Evolutionary conservation across 2,113 vertebrate species (phyloP).

Genomic region (Cryptomyrus ogoouensis): DNA sequence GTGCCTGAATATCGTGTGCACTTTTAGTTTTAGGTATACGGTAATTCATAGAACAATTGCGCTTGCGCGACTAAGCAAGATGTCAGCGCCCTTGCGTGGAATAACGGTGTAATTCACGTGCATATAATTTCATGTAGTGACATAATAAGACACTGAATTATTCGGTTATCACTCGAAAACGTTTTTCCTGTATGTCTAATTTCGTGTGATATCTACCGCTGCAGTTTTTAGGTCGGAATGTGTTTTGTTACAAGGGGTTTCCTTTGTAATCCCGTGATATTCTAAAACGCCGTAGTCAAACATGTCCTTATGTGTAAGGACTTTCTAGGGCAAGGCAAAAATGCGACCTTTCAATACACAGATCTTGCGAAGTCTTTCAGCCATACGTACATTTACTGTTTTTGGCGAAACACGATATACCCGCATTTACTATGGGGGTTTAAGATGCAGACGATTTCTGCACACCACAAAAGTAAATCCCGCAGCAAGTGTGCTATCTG

Average conservation of each 20-base stretch:
- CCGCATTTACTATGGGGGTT: neutral
- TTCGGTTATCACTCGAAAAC: neutral
- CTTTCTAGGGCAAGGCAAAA: neutral
- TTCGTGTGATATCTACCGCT: neutral
- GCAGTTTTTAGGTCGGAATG: neutral
- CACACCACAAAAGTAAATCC: slow-evolving; percentile 30
- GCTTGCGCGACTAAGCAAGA: slow-evolving; percentile 29
- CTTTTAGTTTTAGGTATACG: neutral
- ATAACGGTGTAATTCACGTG: neutral
- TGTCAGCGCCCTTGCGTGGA: slow-evolving; percentile 43
- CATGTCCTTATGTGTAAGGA: neutral
- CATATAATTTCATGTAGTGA: neutral
- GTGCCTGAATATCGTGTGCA: neutral
- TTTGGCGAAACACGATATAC: neutral
- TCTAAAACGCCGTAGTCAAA: neutral
- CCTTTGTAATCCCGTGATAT: neutral
- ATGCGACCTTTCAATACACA: neutral
- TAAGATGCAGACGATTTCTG: slow-evolving; percentile 29
- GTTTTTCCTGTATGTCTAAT: neutral
- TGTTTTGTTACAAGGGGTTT: neutral
- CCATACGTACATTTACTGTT: neutral
- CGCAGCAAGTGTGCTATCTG: slow-evolving; percentile 41
- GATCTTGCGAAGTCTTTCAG: neutral
- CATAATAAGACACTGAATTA: slow-evolving; percentile 27
- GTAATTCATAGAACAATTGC: slow-evolving; percentile 16